Evolutionary conservation across 2,113 vertebrate species (phyloP).

Genomic region (Salvelinus namaycush): DNA sequence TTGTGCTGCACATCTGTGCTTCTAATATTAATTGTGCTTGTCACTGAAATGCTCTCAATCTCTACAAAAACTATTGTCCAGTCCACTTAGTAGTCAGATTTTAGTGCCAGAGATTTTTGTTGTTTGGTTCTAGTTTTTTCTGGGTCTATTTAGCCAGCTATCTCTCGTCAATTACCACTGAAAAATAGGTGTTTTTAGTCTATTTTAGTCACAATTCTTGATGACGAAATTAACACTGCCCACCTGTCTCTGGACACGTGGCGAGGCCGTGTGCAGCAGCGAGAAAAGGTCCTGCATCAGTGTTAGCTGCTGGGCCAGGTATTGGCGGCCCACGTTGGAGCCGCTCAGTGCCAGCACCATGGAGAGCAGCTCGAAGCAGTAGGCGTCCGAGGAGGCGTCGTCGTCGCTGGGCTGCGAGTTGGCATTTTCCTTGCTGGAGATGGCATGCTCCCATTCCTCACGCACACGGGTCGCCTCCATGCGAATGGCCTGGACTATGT

Average conservation of each 20-base stretch:
- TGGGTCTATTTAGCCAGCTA: too few relatives aligned
- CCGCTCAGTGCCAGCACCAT: slow-evolving; percentile 97
- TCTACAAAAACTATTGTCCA: too few relatives aligned
- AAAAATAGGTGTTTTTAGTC: too few relatives aligned
- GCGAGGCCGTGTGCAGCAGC: slow-evolving; percentile 93
- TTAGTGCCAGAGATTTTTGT: too few relatives aligned
- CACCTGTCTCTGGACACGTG: slow-evolving; percentile 97
- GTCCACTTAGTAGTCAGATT: too few relatives aligned
- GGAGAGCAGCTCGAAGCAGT: slow-evolving; percentile 96
- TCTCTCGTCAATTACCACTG: too few relatives aligned
- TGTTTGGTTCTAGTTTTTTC: too few relatives aligned
- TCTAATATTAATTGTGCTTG: too few relatives aligned
- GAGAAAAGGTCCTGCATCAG: slow-evolving; percentile 98
- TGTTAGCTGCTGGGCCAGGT: slow-evolving; percentile 95
- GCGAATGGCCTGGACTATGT: slow-evolving; percentile 97
- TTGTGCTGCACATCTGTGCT: too few relatives aligned
- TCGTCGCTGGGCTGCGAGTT: slow-evolving; percentile 97
- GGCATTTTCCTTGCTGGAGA: slow-evolving; percentile 98
- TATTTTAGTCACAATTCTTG: too few relatives aligned
- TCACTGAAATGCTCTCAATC: too few relatives aligned
- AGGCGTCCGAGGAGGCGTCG: slow-evolving; percentile 93
- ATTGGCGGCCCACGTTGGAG: slow-evolving; percentile 95
- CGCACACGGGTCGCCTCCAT: slow-evolving; percentile 97
- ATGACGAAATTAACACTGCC: not conserved
- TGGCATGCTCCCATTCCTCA: slow-evolving; percentile 98